Evolutionary conservation across 1,140 invertebrate genomes (phyloP).

Genomic region (Hypsibius dujardini): DNA sequence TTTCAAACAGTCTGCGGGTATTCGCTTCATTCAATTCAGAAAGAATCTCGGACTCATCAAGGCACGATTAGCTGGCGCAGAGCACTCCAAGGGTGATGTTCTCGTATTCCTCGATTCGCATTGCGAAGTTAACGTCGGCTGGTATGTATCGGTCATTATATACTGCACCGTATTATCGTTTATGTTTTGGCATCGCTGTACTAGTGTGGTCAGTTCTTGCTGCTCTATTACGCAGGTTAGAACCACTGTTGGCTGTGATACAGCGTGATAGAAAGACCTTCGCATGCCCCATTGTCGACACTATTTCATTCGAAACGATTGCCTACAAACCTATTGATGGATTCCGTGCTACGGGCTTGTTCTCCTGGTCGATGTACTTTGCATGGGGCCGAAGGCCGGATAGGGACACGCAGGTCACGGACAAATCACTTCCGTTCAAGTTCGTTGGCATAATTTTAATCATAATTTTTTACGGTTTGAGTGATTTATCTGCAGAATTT

Average conservation of each 20-base stretch:
- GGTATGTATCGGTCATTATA: constrained; percentile 35
- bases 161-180: no score
- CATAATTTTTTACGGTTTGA: no score
- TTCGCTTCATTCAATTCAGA: background rate
- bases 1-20: no score
- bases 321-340: constrained; percentile 43
- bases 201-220: no score
- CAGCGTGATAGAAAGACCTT: constrained; percentile 56
- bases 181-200: no score
- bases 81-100: constrained; percentile 68
- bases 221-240: constrained; percentile 40
- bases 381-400: background rate
- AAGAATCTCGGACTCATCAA: constrained; percentile 46
- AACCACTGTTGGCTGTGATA: constrained; percentile 64
- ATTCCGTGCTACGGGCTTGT: background rate
- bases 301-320: constrained; percentile 67
- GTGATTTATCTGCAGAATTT: no score
- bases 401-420: no score
- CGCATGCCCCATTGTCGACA: constrained; percentile 77
- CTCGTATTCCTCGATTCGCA: constrained; percentile 93
- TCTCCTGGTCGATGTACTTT: constrained; percentile 6
- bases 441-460: no score
- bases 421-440: no score
- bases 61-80: constrained; percentile 66
- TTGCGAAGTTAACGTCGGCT: constrained; percentile 78